Conservation (phyloP, 2,888 invertebrate species). For the Meganola albula region DNA sequence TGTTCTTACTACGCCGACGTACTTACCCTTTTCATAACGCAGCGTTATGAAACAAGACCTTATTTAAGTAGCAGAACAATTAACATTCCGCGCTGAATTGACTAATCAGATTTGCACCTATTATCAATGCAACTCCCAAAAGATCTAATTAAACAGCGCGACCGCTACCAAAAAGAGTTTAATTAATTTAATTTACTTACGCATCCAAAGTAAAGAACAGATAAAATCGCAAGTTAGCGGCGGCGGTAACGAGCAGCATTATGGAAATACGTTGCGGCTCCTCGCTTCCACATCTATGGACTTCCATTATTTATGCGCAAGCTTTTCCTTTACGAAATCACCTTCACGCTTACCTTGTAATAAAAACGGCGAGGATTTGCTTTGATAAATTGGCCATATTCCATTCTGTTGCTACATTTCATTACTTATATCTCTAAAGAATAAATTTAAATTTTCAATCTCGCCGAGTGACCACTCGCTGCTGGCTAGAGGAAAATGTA, state of each 20-base stretch:
- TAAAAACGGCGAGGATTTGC: conserved; percentile 35
- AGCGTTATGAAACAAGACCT: too few relatives aligned
- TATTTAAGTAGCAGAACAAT: not conserved
- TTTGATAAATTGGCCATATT: conserved; percentile 39
- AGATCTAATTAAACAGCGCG: conserved; percentile 8
- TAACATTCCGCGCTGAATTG: too few relatives aligned
- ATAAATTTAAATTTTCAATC: conserved; percentile 31
- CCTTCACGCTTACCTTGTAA: conserved; percentile 32
- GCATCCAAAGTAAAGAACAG: conserved; percentile 37
- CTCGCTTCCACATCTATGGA: conserved; percentile 26
- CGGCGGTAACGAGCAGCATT: conserved; percentile 59
- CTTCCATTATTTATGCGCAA: conserved; percentile 43
- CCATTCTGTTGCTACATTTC: conserved; percentile 27
- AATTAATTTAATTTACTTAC: conserved; percentile 47
- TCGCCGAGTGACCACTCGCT: conserved; percentile 14
- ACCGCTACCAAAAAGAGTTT: conserved; percentile 25
- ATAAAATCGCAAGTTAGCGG: conserved; percentile 39
- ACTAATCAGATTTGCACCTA: conserved; percentile 8
- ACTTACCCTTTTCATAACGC: too few relatives aligned
- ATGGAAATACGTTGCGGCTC: conserved; percentile 52
- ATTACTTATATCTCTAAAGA: conserved; percentile 25
- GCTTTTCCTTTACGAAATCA: conserved; percentile 43
- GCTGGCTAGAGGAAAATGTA: conserved; percentile 13
- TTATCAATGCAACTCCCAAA: too few relatives aligned
- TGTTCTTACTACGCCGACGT: too few relatives aligned